Evolutionary conservation across 2,797 vertebrate species (phyloP).

Genomic region (Anniella stebbinsi): DNA sequence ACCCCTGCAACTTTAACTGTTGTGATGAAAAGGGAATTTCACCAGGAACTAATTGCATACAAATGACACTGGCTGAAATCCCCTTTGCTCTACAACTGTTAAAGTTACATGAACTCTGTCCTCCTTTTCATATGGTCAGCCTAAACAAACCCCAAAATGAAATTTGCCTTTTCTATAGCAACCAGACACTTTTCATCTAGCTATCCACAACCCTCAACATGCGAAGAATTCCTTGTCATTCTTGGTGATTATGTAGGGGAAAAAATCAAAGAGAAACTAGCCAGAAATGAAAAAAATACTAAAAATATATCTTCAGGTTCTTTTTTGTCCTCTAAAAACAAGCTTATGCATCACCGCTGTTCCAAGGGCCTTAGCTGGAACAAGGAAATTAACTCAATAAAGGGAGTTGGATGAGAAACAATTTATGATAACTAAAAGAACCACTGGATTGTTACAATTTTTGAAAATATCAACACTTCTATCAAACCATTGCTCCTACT

Average conservation of each 20-base stretch:
- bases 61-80: too few relatives aligned
- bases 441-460: not conserved
- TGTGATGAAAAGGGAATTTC: too few relatives aligned
- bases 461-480: not conserved
- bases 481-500: not conserved
- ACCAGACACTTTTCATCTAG: too few relatives aligned
- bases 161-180: too few relatives aligned
- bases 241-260: too few relatives aligned
- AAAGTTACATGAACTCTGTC: too few relatives aligned
- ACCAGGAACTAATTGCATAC: too few relatives aligned
- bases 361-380: not conserved
- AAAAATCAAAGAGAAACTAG: not conserved
- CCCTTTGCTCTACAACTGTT: too few relatives aligned
- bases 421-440: not conserved
- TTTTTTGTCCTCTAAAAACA: not conserved
- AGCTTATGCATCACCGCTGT: not conserved
- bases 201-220: too few relatives aligned
- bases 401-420: not conserved
- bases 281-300: not conserved
- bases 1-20: too few relatives aligned
- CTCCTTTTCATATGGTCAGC: too few relatives aligned
- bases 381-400: not conserved
- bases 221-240: not conserved
- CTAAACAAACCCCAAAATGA: too few relatives aligned
- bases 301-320: conserved; percentile 8